Evolutionary conservation across 2,797 vertebrate genomes (phyloP).

Genomic region (Brachymystax lenok): DNA sequence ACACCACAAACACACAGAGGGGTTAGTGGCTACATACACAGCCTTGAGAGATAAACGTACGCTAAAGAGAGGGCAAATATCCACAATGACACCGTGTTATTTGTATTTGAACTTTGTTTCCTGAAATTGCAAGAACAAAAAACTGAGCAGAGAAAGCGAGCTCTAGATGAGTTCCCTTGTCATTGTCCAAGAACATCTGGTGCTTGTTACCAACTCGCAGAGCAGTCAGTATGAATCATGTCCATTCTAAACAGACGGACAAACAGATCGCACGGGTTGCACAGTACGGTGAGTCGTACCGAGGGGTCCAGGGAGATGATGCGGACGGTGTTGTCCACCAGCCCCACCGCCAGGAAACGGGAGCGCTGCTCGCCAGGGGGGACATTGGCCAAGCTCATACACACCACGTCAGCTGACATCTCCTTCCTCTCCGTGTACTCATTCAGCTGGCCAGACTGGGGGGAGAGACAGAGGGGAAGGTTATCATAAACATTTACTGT

Average conservation of each 20-base stretch:
- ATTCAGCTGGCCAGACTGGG: slow-evolving; percentile 94
- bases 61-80: not conserved
- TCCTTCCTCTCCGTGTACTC: slow-evolving; percentile 98
- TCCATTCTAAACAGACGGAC: not conserved
- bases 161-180: too few relatives aligned
- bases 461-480: not conserved
- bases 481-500: too few relatives aligned
- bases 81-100: not conserved
- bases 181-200: not conserved
- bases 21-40: not conserved
- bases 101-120: not conserved
- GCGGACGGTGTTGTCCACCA: slow-evolving; percentile 97
- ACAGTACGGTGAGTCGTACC: slow-evolving; percentile 67
- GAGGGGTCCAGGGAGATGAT: slow-evolving; percentile 97
- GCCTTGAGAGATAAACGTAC: not conserved
- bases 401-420: slow-evolving; percentile 98
- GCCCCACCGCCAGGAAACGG: slow-evolving; percentile 92
- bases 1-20: slow-evolving; percentile 8
- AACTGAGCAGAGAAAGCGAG: not conserved
- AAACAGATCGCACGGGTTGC: too few relatives aligned
- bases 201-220: not conserved
- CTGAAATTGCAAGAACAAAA: not conserved
- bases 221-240: not conserved
- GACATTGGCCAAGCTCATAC: slow-evolving; percentile 97
- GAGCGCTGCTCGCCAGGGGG: slow-evolving; percentile 97